Evolutionary conservation across 2,113 vertebrate genomes (phyloP).

Genomic region (Stegastes partitus): DNA sequence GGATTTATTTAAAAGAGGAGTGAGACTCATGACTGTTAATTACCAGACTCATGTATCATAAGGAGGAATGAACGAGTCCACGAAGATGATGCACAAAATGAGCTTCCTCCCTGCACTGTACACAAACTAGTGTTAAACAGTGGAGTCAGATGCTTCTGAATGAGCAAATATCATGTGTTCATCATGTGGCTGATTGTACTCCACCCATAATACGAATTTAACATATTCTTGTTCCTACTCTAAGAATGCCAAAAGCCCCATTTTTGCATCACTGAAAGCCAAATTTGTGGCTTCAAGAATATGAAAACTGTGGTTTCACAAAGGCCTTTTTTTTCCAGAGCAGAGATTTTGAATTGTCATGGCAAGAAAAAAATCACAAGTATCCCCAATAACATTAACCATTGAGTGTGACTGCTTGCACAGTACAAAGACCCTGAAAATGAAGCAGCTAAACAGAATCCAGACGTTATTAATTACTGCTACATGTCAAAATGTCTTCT

Average conservation of each 20-base stretch:
- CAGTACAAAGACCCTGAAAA: not conserved
- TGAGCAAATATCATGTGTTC: slow-evolving; percentile 15
- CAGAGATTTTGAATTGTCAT: not conserved
- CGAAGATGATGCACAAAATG: not conserved
- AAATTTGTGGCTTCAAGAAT: not conserved
- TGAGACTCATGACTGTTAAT: slow-evolving; percentile 67
- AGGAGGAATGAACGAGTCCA: not conserved
- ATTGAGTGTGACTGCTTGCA: not conserved
- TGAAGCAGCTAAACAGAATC: not conserved
- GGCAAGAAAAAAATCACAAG: no score
- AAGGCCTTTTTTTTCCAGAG: not conserved
- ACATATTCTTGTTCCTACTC: not conserved
- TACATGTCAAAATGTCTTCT: not conserved
- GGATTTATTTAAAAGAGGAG: slow-evolving; percentile 60
- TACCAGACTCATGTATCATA: slow-evolving; percentile 48
- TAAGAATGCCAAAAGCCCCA: not conserved
- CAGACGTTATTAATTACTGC: not conserved
- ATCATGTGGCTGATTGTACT: not conserved
- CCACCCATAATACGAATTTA: not conserved
- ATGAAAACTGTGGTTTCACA: not conserved
- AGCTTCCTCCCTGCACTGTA: slow-evolving; percentile 2
- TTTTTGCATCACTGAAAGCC: not conserved
- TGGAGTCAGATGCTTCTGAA: not conserved
- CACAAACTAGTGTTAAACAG: slow-evolving; percentile 1
- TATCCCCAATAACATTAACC: not conserved